Percentiles rank a stretch among this genome's conserved stretches.
phyloP scores from a whole-genome alignment of 1,140 invertebrate species.

The Leptestheria dahalacensis region DNA sequence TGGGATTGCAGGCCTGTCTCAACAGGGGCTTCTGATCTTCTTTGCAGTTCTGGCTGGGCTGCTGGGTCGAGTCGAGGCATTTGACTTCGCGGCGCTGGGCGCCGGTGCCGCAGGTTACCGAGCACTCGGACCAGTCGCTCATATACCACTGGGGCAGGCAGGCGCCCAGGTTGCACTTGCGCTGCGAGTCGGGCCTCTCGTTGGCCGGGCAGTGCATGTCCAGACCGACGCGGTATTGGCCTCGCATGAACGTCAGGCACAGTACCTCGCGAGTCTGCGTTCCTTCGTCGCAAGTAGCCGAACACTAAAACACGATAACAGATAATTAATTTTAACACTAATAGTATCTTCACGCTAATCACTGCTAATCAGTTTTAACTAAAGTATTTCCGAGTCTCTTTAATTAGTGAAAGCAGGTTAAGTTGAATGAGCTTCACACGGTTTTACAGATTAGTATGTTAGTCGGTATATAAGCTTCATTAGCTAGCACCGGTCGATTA shows the following conservation, averaged over 20 bases:
- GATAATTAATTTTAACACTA: too few species aligned
- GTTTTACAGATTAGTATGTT: too few species aligned
- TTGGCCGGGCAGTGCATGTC: conserved; percentile 31
- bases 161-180: conserved; percentile 32
- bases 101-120: conserved; percentile 41
- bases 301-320: conserved; percentile 34
- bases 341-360: too few species aligned
- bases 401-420: too few species aligned
- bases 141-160: conserved; percentile 43
- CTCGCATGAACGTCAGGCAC: conserved; percentile 37
- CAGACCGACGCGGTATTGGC: conserved; percentile 24
- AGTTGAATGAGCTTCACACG: too few species aligned
- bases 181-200: conserved; percentile 29
- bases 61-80: conserved; percentile 38
- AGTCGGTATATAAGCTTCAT: too few species aligned
- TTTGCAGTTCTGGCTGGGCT: conserved; percentile 33
- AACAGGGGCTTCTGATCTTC: conserved; percentile 37
- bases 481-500: too few species aligned
- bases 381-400: too few species aligned
- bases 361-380: too few species aligned
- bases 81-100: conserved; percentile 40
- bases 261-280: conserved; percentile 40
- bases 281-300: conserved; percentile 42
- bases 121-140: conserved; percentile 43
- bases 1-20: conserved; percentile 42